A percentile compares a stretch with the other conserved stretches of the same genome.
These are phyloP conservation scores for Deilephila porcellus DNA, from an alignment of 2,888 invertebrate species.

Conservation along the genomic window DNA sequence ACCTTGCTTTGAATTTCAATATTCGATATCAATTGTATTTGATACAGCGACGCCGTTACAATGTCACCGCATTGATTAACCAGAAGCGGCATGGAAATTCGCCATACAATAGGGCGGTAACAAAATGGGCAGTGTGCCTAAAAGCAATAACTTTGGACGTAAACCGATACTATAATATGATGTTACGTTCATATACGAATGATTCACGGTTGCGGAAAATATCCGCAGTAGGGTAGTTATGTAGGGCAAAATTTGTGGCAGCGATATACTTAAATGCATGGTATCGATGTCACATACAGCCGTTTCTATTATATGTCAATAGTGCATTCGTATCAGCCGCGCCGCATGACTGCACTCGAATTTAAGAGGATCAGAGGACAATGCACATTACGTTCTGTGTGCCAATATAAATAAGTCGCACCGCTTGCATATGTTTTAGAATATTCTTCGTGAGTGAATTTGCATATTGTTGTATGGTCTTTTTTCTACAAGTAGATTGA, in stretches of 20 bases:
- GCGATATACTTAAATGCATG: not conserved
- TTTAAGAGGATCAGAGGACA: not conserved
- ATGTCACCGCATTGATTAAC: slow-evolving; percentile 29
- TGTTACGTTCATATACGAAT: not conserved
- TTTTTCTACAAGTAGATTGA: too few species aligned
- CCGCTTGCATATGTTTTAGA: not conserved
- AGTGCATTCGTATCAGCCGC: not conserved
- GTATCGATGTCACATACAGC: not conserved
- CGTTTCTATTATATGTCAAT: not conserved
- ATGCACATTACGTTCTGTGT: not conserved
- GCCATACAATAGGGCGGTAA: slow-evolving; percentile 37
- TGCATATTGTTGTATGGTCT: not conserved
- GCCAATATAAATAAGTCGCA: not conserved
- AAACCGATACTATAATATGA: slow-evolving; percentile 36
- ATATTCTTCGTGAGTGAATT: not conserved
- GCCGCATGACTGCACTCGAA: slow-evolving; percentile 16
- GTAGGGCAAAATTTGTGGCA: not conserved
- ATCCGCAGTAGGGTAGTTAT: slow-evolving; percentile 1
- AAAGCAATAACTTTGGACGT: slow-evolving; percentile 49
- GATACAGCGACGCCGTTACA: not conserved
- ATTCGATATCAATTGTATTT: not conserved
- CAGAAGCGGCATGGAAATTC: slow-evolving; percentile 39
- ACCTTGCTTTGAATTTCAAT: not conserved
- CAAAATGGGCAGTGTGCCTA: slow-evolving; percentile 55
- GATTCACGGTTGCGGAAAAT: slow-evolving; percentile 8